Evolutionary conservation across 2,113 vertebrate species (phyloP).

Genomic region (Furnarius figulus): DNA sequence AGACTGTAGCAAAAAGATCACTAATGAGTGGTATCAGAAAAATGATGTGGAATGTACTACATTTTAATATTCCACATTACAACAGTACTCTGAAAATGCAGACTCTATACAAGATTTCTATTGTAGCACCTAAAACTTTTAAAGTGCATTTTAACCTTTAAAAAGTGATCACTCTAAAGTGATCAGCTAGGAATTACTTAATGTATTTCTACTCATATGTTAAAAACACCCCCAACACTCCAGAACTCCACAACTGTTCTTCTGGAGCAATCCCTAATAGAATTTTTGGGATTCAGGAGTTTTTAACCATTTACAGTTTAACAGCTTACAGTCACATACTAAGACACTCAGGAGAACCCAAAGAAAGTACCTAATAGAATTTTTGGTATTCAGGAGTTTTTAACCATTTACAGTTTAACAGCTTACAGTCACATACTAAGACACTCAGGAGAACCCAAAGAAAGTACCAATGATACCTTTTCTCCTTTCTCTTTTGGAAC

Average conservation of each 20-base stretch:
- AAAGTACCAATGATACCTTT: conserved; percentile 66
- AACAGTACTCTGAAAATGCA: neutral
- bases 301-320: neutral
- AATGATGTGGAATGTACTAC: neutral
- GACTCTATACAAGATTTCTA: neutral
- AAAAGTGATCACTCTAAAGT: neutral
- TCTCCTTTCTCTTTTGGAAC: conserved; percentile 74
- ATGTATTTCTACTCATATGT: neutral
- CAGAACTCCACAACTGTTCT: neutral
- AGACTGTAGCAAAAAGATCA: neutral
- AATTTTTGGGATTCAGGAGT: neutral
- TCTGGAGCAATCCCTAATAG: neutral
- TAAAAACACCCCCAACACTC: neutral
- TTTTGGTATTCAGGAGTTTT: neutral
- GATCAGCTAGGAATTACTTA: neutral
- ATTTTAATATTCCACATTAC: neutral
- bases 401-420: neutral
- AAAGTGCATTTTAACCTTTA: neutral
- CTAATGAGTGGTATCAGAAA: neutral
- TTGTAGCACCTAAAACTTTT: neutral
- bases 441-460: neutral
- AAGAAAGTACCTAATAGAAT: neutral
- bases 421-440: neutral
- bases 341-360: neutral
- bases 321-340: neutral